phyloP scores from a whole-genome alignment of 1,140 invertebrate species.

The Nephotettix cincticeps region DNA sequence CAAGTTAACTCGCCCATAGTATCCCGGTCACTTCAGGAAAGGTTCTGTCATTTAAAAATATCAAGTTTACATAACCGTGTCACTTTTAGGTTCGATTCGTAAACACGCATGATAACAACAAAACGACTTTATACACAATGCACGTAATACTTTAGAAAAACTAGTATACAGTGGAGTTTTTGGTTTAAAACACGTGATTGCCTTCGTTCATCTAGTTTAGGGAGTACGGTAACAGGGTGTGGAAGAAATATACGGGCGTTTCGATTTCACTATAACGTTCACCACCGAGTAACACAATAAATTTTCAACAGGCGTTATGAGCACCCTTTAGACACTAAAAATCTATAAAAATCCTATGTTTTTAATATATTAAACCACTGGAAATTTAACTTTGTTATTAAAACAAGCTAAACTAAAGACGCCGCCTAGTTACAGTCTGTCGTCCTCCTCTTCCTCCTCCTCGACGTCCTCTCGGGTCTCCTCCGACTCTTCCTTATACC shows the following conservation, averaged over 20 bases:
- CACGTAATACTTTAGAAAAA: neutral
- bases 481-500: constrained; percentile 84
- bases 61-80: constrained; percentile 14
- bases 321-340: constrained; percentile 21
- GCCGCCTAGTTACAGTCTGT: constrained; percentile 29
- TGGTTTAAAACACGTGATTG: constrained; percentile 22
- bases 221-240: neutral
- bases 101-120: constrained; percentile 4
- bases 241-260: neutral
- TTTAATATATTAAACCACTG: constrained; percentile 14
- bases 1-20: too few relatives aligned
- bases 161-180: constrained; percentile 32
- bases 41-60: neutral
- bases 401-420: constrained; percentile 24
- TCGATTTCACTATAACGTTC: constrained; percentile 7
- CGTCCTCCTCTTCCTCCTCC: constrained; percentile 69
- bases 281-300: neutral
- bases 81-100: neutral
- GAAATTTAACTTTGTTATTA: constrained; percentile 14
- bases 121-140: constrained; percentile 14
- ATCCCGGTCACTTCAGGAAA: neutral
- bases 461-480: constrained; percentile 77
- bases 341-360: constrained; percentile 6
- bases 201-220: constrained; percentile 18
- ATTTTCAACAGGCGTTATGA: neutral